Evolutionary conservation across 2,113 vertebrate genomes (phyloP).

Genomic region (Protobothrops mucrosquamatus): DNA sequence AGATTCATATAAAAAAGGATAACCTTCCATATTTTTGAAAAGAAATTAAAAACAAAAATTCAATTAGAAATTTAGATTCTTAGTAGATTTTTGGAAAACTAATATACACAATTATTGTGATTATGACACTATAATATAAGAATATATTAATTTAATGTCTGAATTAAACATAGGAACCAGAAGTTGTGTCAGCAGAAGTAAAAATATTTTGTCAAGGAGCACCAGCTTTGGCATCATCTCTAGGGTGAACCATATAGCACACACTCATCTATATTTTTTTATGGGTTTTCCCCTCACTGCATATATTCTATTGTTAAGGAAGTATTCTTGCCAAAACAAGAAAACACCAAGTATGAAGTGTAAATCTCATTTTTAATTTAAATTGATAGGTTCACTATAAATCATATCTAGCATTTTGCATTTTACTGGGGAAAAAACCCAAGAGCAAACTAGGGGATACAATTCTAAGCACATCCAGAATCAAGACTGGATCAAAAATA

Average conservation of each 20-base stretch:
- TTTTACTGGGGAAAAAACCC: neutral
- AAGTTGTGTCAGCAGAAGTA: neutral
- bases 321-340: neutral
- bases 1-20: neutral
- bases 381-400: neutral
- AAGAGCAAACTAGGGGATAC: neutral
- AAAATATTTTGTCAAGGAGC: neutral
- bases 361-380: neutral
- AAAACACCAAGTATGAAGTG: neutral
- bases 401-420: neutral
- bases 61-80: conserved; percentile 3
- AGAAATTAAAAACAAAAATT: neutral
- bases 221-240: neutral
- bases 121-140: neutral
- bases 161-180: neutral
- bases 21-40: neutral
- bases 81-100: neutral
- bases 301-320: neutral
- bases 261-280: neutral
- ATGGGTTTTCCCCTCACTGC: neutral
- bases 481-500: neutral
- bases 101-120: neutral
- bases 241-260: neutral
- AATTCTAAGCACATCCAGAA: neutral
- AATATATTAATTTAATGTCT: neutral